Evolutionary conservation across 2,888 invertebrate genomes (phyloP).

Genomic region (Sabellastarte sp.): DNA sequence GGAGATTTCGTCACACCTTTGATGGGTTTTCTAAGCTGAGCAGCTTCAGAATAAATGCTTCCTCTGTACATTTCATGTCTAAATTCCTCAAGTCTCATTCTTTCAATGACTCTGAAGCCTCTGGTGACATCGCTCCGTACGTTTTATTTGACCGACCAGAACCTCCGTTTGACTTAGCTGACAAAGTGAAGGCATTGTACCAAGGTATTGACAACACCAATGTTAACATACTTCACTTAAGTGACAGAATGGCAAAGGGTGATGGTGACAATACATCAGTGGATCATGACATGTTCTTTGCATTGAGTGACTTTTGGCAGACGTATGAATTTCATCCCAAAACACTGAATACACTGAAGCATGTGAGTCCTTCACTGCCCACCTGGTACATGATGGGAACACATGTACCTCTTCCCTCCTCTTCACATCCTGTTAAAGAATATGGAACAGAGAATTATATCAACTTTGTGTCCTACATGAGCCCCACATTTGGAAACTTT

Average conservation of each 20-base stretch:
- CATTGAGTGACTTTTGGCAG: slow-evolving; percentile 51
- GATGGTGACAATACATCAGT: neutral
- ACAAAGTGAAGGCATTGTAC: neutral
- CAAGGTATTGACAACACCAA: slow-evolving; percentile 4
- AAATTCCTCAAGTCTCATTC: neutral
- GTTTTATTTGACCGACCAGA: neutral
- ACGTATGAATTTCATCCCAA: slow-evolving; percentile 36
- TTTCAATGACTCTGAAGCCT: neutral
- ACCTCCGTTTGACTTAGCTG: neutral
- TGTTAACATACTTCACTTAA: neutral
- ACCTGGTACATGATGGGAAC: slow-evolving; percentile 15
- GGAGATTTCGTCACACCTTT: neutral
- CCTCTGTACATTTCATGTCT: neutral
- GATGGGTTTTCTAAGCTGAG: neutral
- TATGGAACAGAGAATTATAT: slow-evolving; percentile 37
- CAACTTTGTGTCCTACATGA: slow-evolving; percentile 42
- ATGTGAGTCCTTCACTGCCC: slow-evolving; percentile 1
- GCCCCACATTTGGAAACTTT: too few species aligned
- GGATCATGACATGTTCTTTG: slow-evolving; percentile 20
- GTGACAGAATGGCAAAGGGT: too few species aligned
- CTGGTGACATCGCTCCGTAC: neutral
- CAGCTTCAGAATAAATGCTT: neutral
- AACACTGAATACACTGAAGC: slow-evolving; percentile 31
- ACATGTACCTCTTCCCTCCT: slow-evolving; percentile 44
- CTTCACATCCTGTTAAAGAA: slow-evolving; percentile 52